Evolutionary conservation across 2,888 invertebrate species (phyloP).

Genomic region (Pandemis corylana): DNA sequence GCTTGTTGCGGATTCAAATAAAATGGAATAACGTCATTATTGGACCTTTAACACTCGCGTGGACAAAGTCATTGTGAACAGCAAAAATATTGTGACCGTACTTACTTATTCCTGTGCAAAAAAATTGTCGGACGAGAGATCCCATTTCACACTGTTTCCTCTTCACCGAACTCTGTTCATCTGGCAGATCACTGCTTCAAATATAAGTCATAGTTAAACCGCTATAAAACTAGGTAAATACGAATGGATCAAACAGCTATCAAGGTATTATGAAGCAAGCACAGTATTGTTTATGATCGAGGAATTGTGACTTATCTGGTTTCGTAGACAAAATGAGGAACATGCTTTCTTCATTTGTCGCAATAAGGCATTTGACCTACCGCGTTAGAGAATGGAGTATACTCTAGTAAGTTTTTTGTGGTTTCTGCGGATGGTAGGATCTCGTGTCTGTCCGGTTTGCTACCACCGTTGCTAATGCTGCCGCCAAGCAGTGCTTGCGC

Average conservation of each 20-base stretch:
- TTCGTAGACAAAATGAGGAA: neutral
- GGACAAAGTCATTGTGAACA: too few species aligned
- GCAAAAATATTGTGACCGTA: neutral
- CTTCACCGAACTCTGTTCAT: neutral
- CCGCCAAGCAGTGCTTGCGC: too few species aligned
- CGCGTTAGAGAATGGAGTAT: too few species aligned
- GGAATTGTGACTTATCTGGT: neutral
- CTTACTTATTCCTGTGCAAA: conserved; percentile 7
- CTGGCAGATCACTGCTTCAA: neutral
- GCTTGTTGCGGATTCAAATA: too few species aligned
- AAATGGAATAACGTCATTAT: too few species aligned
- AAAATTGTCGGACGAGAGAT: neutral
- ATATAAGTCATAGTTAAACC: neutral
- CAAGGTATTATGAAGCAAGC: neutral
- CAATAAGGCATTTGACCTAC: too few species aligned
- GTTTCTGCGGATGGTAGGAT: too few species aligned
- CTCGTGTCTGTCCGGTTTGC: too few species aligned
- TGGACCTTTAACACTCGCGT: too few species aligned
- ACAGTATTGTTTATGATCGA: neutral
- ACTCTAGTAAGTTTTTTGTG: too few species aligned
- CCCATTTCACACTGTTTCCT: neutral
- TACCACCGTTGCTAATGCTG: too few species aligned
- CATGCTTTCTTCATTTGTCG: neutral
- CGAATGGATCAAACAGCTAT: neutral
- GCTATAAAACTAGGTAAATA: neutral